Evolutionary conservation across 2,113 vertebrate genomes (phyloP).

Genomic region (Corythornis cristatus): DNA sequence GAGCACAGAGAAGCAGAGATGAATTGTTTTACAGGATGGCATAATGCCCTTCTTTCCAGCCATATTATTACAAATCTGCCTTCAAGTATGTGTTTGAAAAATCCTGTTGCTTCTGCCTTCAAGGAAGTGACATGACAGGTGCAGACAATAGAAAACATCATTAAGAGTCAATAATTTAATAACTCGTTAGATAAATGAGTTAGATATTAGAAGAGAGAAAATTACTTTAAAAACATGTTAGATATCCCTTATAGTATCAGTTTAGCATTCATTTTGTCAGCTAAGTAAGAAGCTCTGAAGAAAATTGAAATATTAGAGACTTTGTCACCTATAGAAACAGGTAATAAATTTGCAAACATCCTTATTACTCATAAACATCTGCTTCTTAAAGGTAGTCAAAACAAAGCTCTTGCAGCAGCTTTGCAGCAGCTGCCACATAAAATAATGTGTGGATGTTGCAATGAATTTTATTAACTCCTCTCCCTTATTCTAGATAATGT

Average conservation of each 20-base stretch:
- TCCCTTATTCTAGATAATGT: background rate
- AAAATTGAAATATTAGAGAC: background rate
- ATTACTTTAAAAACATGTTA: background rate
- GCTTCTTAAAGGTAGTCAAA: slow-evolving; percentile 1
- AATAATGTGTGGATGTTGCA: background rate
- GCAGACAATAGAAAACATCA: background rate
- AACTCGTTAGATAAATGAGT: background rate
- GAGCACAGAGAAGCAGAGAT: background rate
- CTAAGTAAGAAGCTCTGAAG: background rate
- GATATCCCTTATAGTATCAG: background rate
- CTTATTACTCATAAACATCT: slow-evolving; percentile 15
- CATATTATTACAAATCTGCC: background rate
- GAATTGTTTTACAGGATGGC: background rate
- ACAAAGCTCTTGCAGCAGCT: background rate
- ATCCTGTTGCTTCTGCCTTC: background rate
- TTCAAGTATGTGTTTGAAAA: background rate
- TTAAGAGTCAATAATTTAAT: background rate
- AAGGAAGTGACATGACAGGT: background rate
- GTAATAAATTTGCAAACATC: background rate
- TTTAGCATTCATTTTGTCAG: background rate
- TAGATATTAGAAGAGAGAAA: background rate
- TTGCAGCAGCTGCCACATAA: background rate
- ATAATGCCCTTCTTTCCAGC: background rate
- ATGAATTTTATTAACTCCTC: background rate
- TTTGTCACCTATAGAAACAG: background rate